These are phyloP conservation scores for Itoplectis maculator DNA, from an alignment of 2,888 invertebrate genomes.

Conservation along the genomic window DNA sequence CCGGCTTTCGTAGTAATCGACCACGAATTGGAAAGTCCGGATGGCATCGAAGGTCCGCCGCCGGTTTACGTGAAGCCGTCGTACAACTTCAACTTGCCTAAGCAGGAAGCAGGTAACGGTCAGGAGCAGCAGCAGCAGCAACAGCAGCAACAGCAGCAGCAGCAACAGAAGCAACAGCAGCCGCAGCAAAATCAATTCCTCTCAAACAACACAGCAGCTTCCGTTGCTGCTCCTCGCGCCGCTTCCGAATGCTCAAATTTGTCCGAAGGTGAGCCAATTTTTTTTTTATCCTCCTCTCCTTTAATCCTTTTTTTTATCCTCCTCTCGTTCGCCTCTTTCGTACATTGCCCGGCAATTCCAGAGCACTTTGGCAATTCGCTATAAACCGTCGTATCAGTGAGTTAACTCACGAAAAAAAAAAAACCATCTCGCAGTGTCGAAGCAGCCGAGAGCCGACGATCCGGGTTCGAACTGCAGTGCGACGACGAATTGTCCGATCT, in stretches of 20 bases:
- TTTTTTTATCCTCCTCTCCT: not conserved
- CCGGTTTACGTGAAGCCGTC: slow-evolving; percentile 79
- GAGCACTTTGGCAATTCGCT: not conserved
- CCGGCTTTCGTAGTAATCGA: slow-evolving; percentile 78
- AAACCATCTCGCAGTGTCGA: slow-evolving; percentile 18
- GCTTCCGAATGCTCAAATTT: slow-evolving; percentile 24
- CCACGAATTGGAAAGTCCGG: slow-evolving; percentile 80
- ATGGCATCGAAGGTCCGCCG: slow-evolving; percentile 80
- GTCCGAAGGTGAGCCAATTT: not conserved
- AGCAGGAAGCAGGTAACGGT: slow-evolving; percentile 37
- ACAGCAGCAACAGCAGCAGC: too few species aligned
- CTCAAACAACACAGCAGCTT: slow-evolving; percentile 31
- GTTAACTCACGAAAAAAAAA: not conserved
- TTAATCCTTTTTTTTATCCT: not conserved
- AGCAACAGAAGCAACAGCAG: too few species aligned
- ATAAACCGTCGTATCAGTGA: not conserved
- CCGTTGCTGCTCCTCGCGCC: slow-evolving; percentile 25
- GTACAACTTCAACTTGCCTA: slow-evolving; percentile 65
- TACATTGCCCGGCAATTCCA: too few species aligned
- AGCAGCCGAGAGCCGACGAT: slow-evolving; percentile 34
- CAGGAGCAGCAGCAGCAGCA: too few species aligned
- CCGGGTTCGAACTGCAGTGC: slow-evolving; percentile 47
- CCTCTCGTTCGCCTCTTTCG: not conserved
- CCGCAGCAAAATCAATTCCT: slow-evolving; percentile 20
- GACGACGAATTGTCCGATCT: slow-evolving; percentile 76